These are phyloP conservation scores for Enteromius fasciolatus DNA, from an alignment of 2,797 vertebrate species.

Conservation along the genomic window DNA sequence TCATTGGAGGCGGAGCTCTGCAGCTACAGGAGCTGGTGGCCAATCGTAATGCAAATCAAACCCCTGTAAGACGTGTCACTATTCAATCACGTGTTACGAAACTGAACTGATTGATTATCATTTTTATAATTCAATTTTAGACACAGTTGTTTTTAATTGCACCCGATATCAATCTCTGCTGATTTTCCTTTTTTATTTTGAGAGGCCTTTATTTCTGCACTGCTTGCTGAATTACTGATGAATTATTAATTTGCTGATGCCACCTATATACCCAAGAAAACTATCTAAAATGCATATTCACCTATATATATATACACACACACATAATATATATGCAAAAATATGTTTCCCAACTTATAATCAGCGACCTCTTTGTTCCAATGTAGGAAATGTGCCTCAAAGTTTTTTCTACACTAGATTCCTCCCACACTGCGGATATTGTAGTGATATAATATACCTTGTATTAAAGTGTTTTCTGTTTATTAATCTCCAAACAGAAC, in stretches of 20 bases:
- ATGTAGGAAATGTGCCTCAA: conserved; percentile 18
- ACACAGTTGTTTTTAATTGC: conserved; percentile 74
- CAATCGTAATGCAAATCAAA: conserved; percentile 80
- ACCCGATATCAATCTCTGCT: conserved; percentile 76
- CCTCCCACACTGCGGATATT: not conserved
- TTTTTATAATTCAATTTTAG: conserved; percentile 74
- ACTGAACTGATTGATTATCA: conserved; percentile 71
- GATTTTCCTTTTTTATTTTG: conserved; percentile 70
- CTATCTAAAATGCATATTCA: conserved; percentile 33
- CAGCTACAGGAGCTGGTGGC: conserved; percentile 95
- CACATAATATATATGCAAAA: conserved; percentile 15
- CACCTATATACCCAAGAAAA: conserved; percentile 39
- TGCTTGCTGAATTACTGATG: conserved; percentile 27
- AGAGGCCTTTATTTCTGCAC: conserved; percentile 43
- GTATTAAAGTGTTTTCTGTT: conserved; percentile 4
- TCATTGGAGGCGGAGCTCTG: conserved; percentile 93
- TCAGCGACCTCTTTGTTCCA: not conserved
- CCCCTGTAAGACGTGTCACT: conserved; percentile 79
- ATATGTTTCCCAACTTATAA: not conserved
- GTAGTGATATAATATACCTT: conserved; percentile 17
- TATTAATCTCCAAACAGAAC: conserved; percentile 25
- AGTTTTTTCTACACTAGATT: conserved; percentile 29
- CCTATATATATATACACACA: not conserved
- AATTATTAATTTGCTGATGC: conserved; percentile 18
- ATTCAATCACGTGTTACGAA: conserved; percentile 78